These are phyloP conservation scores for Graptemys geographica DNA, from an alignment of 2,797 vertebrate genomes.

Conservation along the genomic window DNA sequence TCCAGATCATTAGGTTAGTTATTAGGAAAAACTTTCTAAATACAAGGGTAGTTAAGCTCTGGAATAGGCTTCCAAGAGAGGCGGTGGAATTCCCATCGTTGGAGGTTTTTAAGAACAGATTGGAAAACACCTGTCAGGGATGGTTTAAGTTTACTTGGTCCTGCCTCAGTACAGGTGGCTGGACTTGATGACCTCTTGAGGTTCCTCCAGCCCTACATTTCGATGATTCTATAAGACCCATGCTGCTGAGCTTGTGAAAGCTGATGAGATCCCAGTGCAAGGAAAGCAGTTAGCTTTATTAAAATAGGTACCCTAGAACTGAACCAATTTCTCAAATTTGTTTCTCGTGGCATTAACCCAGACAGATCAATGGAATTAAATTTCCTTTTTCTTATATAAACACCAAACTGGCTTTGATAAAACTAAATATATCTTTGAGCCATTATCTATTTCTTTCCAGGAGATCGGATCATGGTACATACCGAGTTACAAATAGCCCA, in stretches of 20 bases:
- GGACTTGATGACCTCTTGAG: not conserved
- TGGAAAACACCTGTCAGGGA: not conserved
- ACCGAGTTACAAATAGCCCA: not conserved
- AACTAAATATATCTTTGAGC: not conserved
- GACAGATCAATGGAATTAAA: slow-evolving; percentile 32
- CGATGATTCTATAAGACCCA: not conserved
- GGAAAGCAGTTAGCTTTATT: slow-evolving; percentile 25
- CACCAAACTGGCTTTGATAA: slow-evolving; percentile 30
- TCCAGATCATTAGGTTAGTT: not conserved
- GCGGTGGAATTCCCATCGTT: not conserved
- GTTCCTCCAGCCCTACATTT: not conserved
- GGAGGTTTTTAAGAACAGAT: not conserved
- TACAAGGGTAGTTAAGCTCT: not conserved
- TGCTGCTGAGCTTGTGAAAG: not conserved
- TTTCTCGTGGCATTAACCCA: slow-evolving; percentile 21
- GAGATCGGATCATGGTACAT: not conserved
- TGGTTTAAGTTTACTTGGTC: not conserved
- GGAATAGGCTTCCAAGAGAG: not conserved
- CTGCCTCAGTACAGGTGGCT: not conserved
- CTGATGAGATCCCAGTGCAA: not conserved
- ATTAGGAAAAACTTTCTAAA: not conserved
- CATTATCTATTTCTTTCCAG: slow-evolving; percentile 26
- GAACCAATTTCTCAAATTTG: slow-evolving; percentile 25
- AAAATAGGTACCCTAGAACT: slow-evolving; percentile 36
- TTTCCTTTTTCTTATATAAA: slow-evolving; percentile 24